Evolutionary conservation across 2,888 invertebrate species (phyloP), one percentile per base, ranked within the genome.

Genomic region (Empis livida): DNA sequence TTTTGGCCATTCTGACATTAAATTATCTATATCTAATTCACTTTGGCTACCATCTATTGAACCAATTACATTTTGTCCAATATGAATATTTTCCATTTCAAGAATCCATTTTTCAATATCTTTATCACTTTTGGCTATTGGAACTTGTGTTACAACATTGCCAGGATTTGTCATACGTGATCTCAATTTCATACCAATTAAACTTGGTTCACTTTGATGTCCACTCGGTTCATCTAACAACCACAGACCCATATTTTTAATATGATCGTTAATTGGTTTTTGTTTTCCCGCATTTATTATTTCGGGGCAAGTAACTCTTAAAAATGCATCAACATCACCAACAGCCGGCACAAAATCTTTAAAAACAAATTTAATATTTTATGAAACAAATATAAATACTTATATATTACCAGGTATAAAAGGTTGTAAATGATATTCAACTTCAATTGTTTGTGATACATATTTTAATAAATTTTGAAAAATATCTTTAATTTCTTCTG

Each of bases 241-340:
- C 49, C 59, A 55, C 10, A 70, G 47, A 1, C 70, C 64, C 45
- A 70, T 46, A 17, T 61, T 63, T 15, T 62, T 53, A 66, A 77
- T 70, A 43, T 77, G 65, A 48, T 76, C 75, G 35, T 73, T 72
- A 1, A 81, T 68, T 47, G 84, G 77, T 11, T 79, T 55, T 4
- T 57, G 53, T 1, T 63, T 62, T n/a, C 57, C 57, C 0, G 57
- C 53, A 13, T 65, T 59, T 38, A 63, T 46, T n/a, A 61, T 74
- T 56, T 89, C 84, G 0, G 96, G 96, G 17, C 92, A 78, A 42
- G 78, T 73, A 2, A 95, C 87, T 73, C 97, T 99, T 38, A 99
- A 78, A 70, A 99, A 96, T 4, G 95, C 94, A 70, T 99, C 99
- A 55, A 96, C 94, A 68, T 99, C 97, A 1, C 99, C 99, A 42